Base-by-base conservation (phyloP, 1,140 invertebrate species). In the Magallana gigas region DNA sequence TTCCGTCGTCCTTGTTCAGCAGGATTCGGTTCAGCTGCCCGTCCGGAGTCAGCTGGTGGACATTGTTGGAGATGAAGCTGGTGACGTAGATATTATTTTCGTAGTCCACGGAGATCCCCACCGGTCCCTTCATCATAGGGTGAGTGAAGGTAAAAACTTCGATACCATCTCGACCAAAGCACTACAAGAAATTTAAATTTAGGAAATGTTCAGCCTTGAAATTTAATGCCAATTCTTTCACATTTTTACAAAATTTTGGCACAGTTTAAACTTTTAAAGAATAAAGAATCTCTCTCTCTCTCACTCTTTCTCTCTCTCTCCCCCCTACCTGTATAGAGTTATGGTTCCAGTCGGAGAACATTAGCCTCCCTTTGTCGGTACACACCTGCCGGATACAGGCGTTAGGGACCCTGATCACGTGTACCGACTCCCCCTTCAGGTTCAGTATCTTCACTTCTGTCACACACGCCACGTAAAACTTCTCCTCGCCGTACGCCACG, bases 31-130 rank as follows among this genome's bases (percentile, higher is more conserved):
- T 60, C 23, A 84, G 23, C 9, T 84, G 57, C 5, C 83, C 83
- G 16, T 84, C 59, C 9, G 83, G 83, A 11, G 83, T 84, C 11
- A 84, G 57, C 29, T 84, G 83, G 58, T 84, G 83, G 12, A 84
- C 57, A 29, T 84, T 84, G 23, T 84, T 84, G 83, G 83, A 84
- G 29, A 84, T 84, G 83, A 84, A 84, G 29, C 83, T 62, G n/a
- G 83, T 58, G 12, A 84, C 83, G 29, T 84, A 84, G 12, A 84
- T 36, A 29, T 84, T 84, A 6, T 84, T 57, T 36, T 84, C 83
- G n/a, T 48, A 59, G 29, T 84, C 83, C 58, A 84, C 83, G 12
- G 83, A 60, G 5, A 84, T 59, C 18, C 83, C 83, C 11, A 84
- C 83, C 12, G 83, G 83, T n/a, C 83, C 83, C 16, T 62, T 84